Percentiles rank a stretch among this genome's conserved stretches.
phyloP scores from a whole-genome alignment of 2,113 vertebrate genomes.

The Tragelaphus imberbis region DNA sequence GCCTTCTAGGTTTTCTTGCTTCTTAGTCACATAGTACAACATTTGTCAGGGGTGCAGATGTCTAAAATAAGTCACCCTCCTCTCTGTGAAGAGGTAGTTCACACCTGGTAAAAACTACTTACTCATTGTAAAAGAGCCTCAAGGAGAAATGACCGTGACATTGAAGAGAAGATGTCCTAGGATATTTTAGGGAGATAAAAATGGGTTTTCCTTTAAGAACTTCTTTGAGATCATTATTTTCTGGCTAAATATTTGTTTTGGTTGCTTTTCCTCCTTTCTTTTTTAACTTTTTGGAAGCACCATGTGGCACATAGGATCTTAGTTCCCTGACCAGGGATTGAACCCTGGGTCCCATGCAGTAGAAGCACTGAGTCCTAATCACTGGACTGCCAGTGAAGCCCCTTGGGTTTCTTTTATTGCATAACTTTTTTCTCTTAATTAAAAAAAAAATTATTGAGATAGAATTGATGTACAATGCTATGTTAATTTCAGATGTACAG shows the following conservation, averaged over 20 bases:
- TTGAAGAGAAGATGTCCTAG: not conserved
- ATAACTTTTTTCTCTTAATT: not conserved
- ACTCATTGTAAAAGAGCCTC: not conserved
- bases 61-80: not conserved
- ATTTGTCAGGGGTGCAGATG: not conserved
- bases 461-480: not conserved
- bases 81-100: not conserved
- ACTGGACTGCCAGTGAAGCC: not conserved
- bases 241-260: not conserved
- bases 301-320: not conserved
- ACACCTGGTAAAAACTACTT: not conserved
- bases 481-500: not conserved
- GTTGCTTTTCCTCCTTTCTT: not conserved
- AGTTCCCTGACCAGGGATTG: not conserved
- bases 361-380: not conserved
- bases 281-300: not conserved
- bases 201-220: not conserved
- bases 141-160: not conserved
- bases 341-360: not conserved
- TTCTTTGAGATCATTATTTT: not conserved
- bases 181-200: not conserved
- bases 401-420: not conserved
- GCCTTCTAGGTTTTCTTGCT: not conserved
- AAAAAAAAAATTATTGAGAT: not conserved
- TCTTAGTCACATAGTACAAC: conserved; percentile 8